Conservation (phyloP, 1,140 invertebrate species). For the Drosophila teissieri region DNA sequence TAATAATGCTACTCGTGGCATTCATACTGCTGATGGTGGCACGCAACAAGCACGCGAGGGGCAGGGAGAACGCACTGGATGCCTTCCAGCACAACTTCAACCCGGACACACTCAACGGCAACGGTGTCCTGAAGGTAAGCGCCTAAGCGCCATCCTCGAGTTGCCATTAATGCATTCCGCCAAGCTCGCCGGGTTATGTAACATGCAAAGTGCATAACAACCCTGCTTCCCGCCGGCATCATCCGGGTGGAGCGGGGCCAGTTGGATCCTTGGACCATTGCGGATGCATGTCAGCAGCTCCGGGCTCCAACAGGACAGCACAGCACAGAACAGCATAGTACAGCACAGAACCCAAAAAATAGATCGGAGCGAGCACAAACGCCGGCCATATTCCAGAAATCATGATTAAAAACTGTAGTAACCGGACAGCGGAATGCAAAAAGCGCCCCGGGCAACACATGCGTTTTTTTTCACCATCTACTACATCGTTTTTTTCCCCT, state of each 20-base stretch:
- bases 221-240: conserved; percentile 6
- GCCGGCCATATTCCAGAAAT: conserved; percentile 70
- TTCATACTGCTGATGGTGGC: conserved; percentile 90
- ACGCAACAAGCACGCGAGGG: conserved; percentile 88
- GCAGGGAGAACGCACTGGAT: conserved; percentile 85
- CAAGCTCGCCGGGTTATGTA: conserved; percentile 21
- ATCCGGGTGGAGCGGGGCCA: not conserved
- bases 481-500: conserved; percentile 33
- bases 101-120: conserved; percentile 80
- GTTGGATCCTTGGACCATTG: conserved; percentile 36
- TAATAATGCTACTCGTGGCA: conserved; percentile 89
- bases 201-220: conserved; percentile 59
- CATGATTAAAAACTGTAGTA: conserved; percentile 77
- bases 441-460: conserved; percentile 34
- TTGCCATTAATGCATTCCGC: conserved; percentile 18
- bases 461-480: conserved; percentile 25
- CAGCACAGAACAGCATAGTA: conserved; percentile 2
- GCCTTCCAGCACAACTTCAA: conserved; percentile 84
- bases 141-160: not conserved
- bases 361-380: conserved; percentile 12
- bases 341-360: conserved; percentile 23
- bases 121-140: conserved; percentile 85
- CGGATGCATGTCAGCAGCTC: conserved; percentile 63
- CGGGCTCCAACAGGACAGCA: conserved; percentile 11
- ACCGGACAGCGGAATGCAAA: conserved; percentile 36